These are phyloP conservation scores for Eufriesea mexicana DNA, from an alignment of 1,140 invertebrate genomes.

Conservation along the genomic window DNA sequence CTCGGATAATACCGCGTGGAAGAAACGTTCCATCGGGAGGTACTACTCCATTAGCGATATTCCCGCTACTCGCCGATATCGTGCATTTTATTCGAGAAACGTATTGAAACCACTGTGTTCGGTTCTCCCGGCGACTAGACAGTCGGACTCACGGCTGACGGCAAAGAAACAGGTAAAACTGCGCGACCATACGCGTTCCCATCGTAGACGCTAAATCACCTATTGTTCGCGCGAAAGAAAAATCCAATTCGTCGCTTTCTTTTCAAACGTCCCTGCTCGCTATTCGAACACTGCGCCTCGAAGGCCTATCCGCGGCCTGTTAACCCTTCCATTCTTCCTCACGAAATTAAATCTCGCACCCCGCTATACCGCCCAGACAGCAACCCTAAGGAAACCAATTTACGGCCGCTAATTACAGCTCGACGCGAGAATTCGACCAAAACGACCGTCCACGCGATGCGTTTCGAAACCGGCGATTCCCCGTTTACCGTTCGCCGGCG, in stretches of 20 bases:
- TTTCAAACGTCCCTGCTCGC: not conserved
- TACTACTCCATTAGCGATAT: not conserved
- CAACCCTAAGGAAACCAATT: not conserved
- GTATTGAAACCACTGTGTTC: not conserved
- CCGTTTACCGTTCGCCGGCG: not conserved
- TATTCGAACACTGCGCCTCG: not conserved
- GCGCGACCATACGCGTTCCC: constrained; percentile 29
- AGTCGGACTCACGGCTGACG: not conserved
- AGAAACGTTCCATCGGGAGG: no score
- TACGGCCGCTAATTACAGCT: not conserved
- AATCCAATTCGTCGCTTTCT: constrained; percentile 6
- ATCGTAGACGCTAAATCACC: constrained; percentile 43
- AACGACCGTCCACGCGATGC: not conserved
- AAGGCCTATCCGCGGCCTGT: no score
- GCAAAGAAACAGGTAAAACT: constrained; percentile 26
- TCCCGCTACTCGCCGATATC: not conserved
- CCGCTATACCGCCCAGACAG: no score
- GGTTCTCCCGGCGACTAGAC: not conserved
- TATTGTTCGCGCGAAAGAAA: constrained; percentile 35
- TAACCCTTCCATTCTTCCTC: not conserved
- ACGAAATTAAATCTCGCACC: constrained; percentile 25
- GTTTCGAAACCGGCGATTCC: no score
- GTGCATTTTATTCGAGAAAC: constrained; percentile 3
- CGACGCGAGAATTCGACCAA: not conserved
- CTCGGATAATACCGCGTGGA: not conserved